Percentiles rank a stretch among this genome's conserved stretches.
phyloP scores from a whole-genome alignment of 2,797 vertebrate species.

The Sebastes hopkinsi region DNA sequence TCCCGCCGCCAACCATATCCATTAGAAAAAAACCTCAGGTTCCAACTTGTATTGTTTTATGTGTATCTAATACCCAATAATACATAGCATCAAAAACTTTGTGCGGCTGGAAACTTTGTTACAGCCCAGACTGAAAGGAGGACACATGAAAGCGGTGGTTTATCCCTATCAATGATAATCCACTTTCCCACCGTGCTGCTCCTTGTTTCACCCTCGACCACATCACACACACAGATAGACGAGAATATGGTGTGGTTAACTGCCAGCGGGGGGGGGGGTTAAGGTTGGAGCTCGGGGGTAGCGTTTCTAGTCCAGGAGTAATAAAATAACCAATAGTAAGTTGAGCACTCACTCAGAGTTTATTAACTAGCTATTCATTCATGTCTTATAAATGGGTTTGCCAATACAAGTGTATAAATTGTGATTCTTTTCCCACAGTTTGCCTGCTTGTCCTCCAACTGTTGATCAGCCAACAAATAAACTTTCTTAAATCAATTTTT shows the following conservation, averaged over 20 bases:
- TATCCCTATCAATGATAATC: slow-evolving; percentile 63
- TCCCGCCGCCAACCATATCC: slow-evolving; percentile 64
- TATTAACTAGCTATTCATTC: slow-evolving; percentile 42
- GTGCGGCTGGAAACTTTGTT: slow-evolving; percentile 68
- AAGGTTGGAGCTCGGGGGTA: background rate
- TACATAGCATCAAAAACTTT: slow-evolving; percentile 57
- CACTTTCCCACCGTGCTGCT: slow-evolving; percentile 51
- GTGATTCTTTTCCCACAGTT: slow-evolving; percentile 6
- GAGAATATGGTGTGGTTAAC: slow-evolving; percentile 30
- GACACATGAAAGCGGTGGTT: slow-evolving; percentile 58
- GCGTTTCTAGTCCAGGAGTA: slow-evolving; percentile 35
- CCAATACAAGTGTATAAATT: slow-evolving; percentile 5
- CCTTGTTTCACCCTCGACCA: slow-evolving; percentile 34
- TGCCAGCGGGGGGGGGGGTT: slow-evolving; percentile 24
- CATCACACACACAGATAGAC: slow-evolving; percentile 26
- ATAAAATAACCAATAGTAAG: slow-evolving; percentile 45
- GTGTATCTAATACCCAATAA: slow-evolving; percentile 72
- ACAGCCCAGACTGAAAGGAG: slow-evolving; percentile 28
- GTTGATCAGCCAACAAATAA: background rate
- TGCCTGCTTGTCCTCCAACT: background rate
- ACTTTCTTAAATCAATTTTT: background rate
- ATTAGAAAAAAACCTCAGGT: slow-evolving; percentile 61
- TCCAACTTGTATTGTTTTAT: slow-evolving; percentile 76
- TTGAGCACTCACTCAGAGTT: slow-evolving; percentile 31
- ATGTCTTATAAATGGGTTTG: slow-evolving; percentile 27